Conservation (phyloP, 2,797 vertebrate genomes). For the Xyrichtys novacula region DNA sequence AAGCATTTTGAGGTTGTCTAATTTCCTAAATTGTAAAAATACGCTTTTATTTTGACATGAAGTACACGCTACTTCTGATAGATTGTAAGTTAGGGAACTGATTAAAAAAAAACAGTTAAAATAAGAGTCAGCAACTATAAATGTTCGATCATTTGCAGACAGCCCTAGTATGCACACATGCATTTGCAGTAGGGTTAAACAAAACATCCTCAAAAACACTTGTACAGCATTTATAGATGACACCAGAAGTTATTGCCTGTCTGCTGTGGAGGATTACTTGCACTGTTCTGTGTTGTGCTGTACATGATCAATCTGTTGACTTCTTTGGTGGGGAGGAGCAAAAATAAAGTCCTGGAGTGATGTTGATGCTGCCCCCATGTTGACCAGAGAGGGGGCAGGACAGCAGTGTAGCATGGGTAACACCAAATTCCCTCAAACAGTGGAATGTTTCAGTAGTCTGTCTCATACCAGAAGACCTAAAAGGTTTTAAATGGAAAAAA, state of each 20-base stretch:
- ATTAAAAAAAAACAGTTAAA: no score
- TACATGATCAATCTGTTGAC: slow-evolving; percentile 64
- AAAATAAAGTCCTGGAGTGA: slow-evolving; percentile 59
- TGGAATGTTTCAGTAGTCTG: slow-evolving; percentile 87
- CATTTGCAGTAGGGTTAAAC: slow-evolving; percentile 36
- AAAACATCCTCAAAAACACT: slow-evolving; percentile 55
- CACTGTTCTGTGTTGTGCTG: slow-evolving; percentile 59
- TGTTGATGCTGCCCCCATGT: slow-evolving; percentile 38
- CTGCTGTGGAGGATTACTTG: slow-evolving; percentile 58
- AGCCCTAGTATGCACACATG: slow-evolving; percentile 46
- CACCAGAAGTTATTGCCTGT: slow-evolving; percentile 74
- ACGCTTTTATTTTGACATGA: no score
- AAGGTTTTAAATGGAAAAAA: slow-evolving; percentile 64
- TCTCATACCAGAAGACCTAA: slow-evolving; percentile 69
- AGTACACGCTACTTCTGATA: no score
- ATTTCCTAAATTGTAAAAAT: no score
- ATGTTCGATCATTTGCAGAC: no score
- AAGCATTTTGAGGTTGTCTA: no score
- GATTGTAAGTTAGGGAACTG: no score
- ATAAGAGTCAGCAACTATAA: no score
- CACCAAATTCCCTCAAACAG: slow-evolving; percentile 71
- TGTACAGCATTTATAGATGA: slow-evolving; percentile 54
- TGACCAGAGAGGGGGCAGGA: slow-evolving; percentile 38
- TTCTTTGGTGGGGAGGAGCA: slow-evolving; percentile 85
- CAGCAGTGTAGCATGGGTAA: slow-evolving; percentile 73